These are phyloP conservation scores for Peromyscus melanophrys DNA, from an alignment of 2,797 vertebrate species.

Conservation along the genomic window DNA sequence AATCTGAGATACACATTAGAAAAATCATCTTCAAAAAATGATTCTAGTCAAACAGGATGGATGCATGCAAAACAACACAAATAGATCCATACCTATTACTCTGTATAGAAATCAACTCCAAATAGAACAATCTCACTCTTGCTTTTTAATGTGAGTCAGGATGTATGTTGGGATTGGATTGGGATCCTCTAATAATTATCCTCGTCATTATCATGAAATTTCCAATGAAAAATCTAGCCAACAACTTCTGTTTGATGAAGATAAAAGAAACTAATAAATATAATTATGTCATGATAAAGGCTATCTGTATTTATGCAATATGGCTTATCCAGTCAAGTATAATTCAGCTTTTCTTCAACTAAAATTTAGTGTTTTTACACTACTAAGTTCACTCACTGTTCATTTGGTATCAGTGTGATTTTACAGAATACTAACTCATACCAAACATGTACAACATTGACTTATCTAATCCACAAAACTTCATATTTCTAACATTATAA, in stretches of 20 bases:
- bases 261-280: background rate
- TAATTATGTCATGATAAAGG: background rate
- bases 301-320: background rate
- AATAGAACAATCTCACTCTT: background rate
- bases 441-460: background rate
- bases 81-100: background rate
- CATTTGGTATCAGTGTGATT: background rate
- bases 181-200: background rate
- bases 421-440: background rate
- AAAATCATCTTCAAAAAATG: background rate
- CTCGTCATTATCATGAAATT: background rate
- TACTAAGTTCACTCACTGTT: background rate
- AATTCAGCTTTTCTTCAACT: background rate
- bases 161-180: background rate
- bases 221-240: conserved; percentile 9
- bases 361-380: conserved; percentile 9
- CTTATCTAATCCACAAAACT: background rate
- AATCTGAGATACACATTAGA: background rate
- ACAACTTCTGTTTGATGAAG: conserved; percentile 1
- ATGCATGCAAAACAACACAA: background rate
- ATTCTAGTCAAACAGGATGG: background rate
- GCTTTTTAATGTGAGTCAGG: background rate
- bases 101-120: too few species aligned
- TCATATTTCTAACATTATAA: background rate
- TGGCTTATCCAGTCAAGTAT: background rate